phyloP scores from a whole-genome alignment of 2,888 invertebrate species.

The Hydrotaea cyrtoneurina region DNA sequence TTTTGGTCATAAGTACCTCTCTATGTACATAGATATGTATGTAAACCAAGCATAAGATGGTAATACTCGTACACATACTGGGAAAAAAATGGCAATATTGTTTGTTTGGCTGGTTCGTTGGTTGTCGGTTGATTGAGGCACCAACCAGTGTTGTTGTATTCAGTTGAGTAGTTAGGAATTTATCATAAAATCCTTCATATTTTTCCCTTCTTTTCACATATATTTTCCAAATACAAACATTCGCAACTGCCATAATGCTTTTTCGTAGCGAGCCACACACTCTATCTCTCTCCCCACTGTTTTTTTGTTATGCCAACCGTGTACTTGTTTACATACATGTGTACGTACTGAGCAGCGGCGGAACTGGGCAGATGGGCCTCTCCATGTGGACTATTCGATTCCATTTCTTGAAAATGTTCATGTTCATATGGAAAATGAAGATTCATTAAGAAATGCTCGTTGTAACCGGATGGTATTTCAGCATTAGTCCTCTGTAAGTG shows the following conservation, averaged over 20 bases:
- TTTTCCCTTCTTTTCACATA: conserved; percentile 1
- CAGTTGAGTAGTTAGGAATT: conserved; percentile 65
- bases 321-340: background rate
- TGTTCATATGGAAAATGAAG: no score
- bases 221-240: conserved; percentile 56
- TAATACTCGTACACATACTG: background rate
- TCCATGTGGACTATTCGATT: no score
- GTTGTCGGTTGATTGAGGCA: conserved; percentile 31
- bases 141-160: conserved; percentile 55
- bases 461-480: no score
- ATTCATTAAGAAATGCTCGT: no score
- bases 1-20: conserved; percentile 55
- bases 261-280: conserved; percentile 19
- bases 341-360: background rate
- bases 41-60: conserved; percentile 17
- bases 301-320: conserved; percentile 24
- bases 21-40: conserved; percentile 4
- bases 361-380: background rate
- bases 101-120: conserved; percentile 47
- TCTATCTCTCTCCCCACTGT: conserved; percentile 11
- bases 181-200: conserved; percentile 60
- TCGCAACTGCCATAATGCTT: conserved; percentile 44
- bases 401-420: no score
- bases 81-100: conserved; percentile 47
- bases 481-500: no score